Evolutionary conservation across 2,888 invertebrate genomes (phyloP).

Genomic region (Drosophila glabriapex): DNA sequence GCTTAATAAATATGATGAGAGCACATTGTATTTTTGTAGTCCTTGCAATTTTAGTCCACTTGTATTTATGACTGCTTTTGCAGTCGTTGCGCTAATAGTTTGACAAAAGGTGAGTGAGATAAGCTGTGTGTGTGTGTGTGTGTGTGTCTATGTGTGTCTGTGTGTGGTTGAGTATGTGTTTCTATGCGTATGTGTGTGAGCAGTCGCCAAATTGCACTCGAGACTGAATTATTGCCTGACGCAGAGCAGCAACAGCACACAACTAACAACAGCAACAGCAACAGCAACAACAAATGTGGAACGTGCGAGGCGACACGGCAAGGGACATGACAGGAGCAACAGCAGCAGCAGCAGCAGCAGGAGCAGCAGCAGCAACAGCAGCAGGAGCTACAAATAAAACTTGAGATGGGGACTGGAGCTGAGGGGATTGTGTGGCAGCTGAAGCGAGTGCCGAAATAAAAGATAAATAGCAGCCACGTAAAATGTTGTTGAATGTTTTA

Average conservation of each 20-base stretch:
- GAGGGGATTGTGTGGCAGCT: neutral
- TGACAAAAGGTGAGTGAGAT: slow-evolving; percentile 64
- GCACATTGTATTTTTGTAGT: neutral
- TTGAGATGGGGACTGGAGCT: neutral
- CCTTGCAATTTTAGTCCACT: slow-evolving; percentile 1
- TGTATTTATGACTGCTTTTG: slow-evolving; percentile 23
- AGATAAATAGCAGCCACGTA: slow-evolving; percentile 82
- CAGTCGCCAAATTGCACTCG: slow-evolving; percentile 73
- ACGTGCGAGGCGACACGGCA: slow-evolving; percentile 57
- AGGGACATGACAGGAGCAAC: slow-evolving; percentile 35
- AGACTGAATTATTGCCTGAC: slow-evolving; percentile 80
- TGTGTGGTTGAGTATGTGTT: slow-evolving; percentile 21
- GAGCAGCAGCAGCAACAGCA: neutral
- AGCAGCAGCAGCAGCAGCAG: neutral
- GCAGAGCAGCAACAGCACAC: slow-evolving; percentile 52
- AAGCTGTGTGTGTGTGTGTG: slow-evolving; percentile 33
- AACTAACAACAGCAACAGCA: slow-evolving; percentile 40
- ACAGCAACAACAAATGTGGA: slow-evolving; percentile 33
- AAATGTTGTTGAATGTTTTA: slow-evolving; percentile 81
- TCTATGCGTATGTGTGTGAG: slow-evolving; percentile 38
- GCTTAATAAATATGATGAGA: neutral
- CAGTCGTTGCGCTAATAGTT: slow-evolving; percentile 54
- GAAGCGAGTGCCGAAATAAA: slow-evolving; percentile 71
- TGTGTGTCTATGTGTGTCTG: slow-evolving; percentile 11
- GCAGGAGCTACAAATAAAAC: slow-evolving; percentile 4